A percentile compares a stretch with the other conserved stretches of the same genome.
Conservation (phyloP, 2,888 invertebrate genomes). For the Pristionchus exspectatus region DNA sequence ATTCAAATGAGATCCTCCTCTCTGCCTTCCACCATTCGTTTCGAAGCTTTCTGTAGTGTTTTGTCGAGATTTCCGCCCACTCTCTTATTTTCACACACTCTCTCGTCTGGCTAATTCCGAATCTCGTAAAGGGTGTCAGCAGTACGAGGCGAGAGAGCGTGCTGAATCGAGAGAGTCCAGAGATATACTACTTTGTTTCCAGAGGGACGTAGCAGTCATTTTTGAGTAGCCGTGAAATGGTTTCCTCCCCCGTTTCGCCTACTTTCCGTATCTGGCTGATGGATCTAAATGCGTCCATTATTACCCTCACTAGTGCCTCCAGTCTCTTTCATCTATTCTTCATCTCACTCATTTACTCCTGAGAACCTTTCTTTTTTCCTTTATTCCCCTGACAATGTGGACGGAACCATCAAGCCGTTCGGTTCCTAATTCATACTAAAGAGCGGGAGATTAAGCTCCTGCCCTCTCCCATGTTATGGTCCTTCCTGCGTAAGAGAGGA, state of each 20-base stretch:
- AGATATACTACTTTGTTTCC: not conserved
- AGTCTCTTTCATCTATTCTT: not conserved
- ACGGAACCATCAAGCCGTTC: not conserved
- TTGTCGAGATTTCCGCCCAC: slow-evolving; percentile 13
- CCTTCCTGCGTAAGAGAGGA: not conserved
- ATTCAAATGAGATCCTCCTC: slow-evolving; percentile 33
- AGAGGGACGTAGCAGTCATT: not conserved
- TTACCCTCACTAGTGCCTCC: slow-evolving; percentile 38
- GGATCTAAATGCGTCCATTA: not conserved
- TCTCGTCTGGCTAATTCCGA: not conserved
- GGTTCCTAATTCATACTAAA: slow-evolving; percentile 32
- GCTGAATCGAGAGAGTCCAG: not conserved
- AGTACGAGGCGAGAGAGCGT: not conserved
- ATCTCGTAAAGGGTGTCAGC: slow-evolving; percentile 21
- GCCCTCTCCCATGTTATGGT: not conserved
- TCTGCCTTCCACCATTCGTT: not conserved
- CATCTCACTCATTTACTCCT: not conserved
- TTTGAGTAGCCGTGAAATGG: slow-evolving; percentile 1
- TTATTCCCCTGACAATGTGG: not conserved
- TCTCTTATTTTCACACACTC: not conserved
- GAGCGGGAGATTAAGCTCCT: not conserved
- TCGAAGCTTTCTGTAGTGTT: not conserved
- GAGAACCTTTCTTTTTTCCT: not conserved
- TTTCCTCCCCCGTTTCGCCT: not conserved
- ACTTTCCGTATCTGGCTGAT: slow-evolving; percentile 6